These are phyloP conservation scores for Anas bernieri DNA, from an alignment of 2,797 vertebrate species.

Conservation along the genomic window DNA sequence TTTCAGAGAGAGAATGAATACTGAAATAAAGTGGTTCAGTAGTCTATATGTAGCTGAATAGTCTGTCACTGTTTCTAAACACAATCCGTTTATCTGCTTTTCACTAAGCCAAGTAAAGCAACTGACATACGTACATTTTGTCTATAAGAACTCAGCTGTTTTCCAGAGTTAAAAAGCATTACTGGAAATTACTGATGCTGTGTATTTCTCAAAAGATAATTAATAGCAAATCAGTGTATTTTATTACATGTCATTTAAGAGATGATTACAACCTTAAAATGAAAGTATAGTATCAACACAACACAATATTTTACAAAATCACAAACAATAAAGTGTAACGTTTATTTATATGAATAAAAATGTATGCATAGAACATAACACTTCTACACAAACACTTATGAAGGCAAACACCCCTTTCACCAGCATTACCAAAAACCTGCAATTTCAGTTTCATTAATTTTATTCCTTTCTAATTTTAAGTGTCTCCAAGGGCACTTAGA, in stretches of 20 bases:
- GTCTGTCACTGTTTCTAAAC: background rate
- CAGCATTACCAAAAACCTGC: background rate
- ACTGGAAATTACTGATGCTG: background rate
- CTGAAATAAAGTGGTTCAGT: background rate
- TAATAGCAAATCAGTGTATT: background rate
- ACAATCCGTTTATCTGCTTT: background rate
- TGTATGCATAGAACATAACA: background rate
- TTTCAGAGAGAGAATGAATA: background rate
- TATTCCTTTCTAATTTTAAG: constrained; percentile 12
- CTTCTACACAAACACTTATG: background rate
- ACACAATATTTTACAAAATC: background rate
- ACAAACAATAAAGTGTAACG: background rate
- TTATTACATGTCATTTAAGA: background rate
- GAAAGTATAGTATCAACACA: background rate
- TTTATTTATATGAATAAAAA: background rate
- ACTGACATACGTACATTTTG: background rate
- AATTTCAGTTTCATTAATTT: background rate
- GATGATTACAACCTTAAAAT: background rate
- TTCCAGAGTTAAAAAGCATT: background rate
- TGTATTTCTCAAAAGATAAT: background rate
- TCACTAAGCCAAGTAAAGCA: background rate
- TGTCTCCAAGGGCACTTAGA: constrained; percentile 2
- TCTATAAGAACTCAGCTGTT: background rate
- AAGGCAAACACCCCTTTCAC: background rate
- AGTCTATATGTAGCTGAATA: background rate